These are phyloP conservation scores for Nemopilema nomurai DNA, from an alignment of 30 jellyfish, hydroid and myxozoan species.

Conservation along the genomic window DNA sequence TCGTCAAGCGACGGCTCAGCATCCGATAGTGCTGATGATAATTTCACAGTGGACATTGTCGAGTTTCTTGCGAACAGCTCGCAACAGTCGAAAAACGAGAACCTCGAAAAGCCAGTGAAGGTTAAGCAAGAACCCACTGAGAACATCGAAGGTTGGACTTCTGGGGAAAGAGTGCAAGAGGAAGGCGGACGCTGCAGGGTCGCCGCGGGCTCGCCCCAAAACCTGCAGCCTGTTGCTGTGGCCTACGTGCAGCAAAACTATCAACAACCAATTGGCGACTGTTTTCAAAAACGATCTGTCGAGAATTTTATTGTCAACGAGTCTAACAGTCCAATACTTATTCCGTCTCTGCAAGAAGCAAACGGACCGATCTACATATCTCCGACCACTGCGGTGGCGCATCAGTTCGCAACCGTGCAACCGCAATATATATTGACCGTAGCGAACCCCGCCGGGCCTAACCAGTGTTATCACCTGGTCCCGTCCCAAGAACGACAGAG, in stretches of 20 bases:
- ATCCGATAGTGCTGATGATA: slow-evolving; percentile 84
- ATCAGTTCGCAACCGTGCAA: slow-evolving; percentile 90
- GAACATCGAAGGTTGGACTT: slow-evolving; percentile 23
- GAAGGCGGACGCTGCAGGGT: slow-evolving; percentile 26
- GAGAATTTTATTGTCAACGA: slow-evolving; percentile 76
- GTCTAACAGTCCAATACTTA: slow-evolving; percentile 65
- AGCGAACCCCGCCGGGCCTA: slow-evolving; percentile 70
- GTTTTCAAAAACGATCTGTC: slow-evolving; percentile 74
- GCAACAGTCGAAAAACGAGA: slow-evolving; percentile 50
- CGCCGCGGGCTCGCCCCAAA: slow-evolving; percentile 57
- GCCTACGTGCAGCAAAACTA: slow-evolving; percentile 73
- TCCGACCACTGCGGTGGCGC: slow-evolving; percentile 56
- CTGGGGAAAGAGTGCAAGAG: slow-evolving; percentile 24
- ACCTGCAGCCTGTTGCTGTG: slow-evolving; percentile 70
- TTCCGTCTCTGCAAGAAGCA: slow-evolving; percentile 71
- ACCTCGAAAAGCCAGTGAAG: slow-evolving; percentile 32
- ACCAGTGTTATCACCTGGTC: slow-evolving; percentile 86
- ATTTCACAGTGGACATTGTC: slow-evolving; percentile 93
- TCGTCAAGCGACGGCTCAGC: slow-evolving; percentile 96
- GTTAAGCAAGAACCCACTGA: slow-evolving; percentile 72
- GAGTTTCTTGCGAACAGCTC: slow-evolving; percentile 76
- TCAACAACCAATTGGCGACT: slow-evolving; percentile 52
- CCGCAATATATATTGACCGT: slow-evolving; percentile 93
- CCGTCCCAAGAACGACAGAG: slow-evolving; percentile 47
- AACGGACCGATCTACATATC: slow-evolving; percentile 53